Evolutionary conservation across 2,797 vertebrate genomes (phyloP).

Genomic region (Staurois parvus): DNA sequence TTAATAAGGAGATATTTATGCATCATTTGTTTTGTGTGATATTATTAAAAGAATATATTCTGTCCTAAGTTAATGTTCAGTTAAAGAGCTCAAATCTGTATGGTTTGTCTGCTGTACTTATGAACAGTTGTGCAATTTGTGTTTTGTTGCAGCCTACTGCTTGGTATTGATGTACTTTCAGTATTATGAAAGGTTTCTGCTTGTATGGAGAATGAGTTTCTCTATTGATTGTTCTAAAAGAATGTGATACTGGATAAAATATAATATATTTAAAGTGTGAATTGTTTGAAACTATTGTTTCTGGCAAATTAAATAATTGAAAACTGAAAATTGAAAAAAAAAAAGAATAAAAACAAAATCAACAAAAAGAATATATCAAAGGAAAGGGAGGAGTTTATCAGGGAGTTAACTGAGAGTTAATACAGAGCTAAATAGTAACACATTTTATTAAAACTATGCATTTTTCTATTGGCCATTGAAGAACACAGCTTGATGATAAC

Average conservation of each 20-base stretch:
- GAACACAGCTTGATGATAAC: no score
- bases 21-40: conserved; percentile 80
- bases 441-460: no score
- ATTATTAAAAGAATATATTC: conserved; percentile 76
- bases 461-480: no score
- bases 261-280: conserved; percentile 74
- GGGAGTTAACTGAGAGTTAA: no score
- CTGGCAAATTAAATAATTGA: conserved; percentile 39
- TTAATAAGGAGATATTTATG: conserved; percentile 86
- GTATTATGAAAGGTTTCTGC: conserved; percentile 71
- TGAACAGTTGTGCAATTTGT: conserved; percentile 79
- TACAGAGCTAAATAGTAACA: no score
- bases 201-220: conserved; percentile 74
- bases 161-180: conserved; percentile 75
- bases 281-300: neutral
- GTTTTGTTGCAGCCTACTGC: conserved; percentile 76
- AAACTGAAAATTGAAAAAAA: no score
- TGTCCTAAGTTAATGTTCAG: conserved; percentile 82
- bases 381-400: no score
- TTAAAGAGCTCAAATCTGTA: conserved; percentile 74
- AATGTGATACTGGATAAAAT: conserved; percentile 86
- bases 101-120: conserved; percentile 71
- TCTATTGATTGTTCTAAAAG: conserved; percentile 77
- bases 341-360: no score
- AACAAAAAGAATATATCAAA: no score